Evolutionary conservation across 2,888 invertebrate genomes (phyloP).

Genomic region (Junonia oenone): DNA sequence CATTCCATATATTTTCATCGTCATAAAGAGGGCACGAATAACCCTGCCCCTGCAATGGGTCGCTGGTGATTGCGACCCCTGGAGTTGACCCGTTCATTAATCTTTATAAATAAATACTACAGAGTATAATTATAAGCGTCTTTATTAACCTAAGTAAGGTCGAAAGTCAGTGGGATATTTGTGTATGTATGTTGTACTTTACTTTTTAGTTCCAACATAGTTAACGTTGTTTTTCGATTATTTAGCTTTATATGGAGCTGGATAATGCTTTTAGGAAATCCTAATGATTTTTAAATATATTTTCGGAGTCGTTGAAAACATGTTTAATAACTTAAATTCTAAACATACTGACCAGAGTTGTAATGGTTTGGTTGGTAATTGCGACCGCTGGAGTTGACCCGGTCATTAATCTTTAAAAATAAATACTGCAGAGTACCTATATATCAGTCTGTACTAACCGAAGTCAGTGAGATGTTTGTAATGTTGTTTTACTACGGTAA

Average conservation of each 20-base stretch:
- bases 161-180: too few species aligned
- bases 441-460: background rate
- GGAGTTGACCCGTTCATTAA: background rate
- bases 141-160: constrained; percentile 2
- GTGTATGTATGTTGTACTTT: too few species aligned
- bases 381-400: constrained; percentile 1
- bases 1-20: background rate
- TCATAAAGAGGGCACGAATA: background rate
- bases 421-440: constrained; percentile 4
- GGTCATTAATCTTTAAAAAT: constrained; percentile 7
- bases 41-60: background rate
- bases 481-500: background rate
- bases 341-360: too few species aligned
- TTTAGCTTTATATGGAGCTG: too few species aligned
- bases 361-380: background rate
- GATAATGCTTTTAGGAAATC: too few species aligned
- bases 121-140: constrained; percentile 1
- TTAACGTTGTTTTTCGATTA: too few species aligned
- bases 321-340: too few species aligned
- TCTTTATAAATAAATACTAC: constrained; percentile 11
- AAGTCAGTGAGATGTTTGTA: background rate
- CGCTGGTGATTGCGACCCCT: background rate
- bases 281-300: too few species aligned
- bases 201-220: too few species aligned
- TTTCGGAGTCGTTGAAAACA: too few species aligned